Conservation (phyloP, 2,888 invertebrate species). For the Torymus tubicola region DNA sequence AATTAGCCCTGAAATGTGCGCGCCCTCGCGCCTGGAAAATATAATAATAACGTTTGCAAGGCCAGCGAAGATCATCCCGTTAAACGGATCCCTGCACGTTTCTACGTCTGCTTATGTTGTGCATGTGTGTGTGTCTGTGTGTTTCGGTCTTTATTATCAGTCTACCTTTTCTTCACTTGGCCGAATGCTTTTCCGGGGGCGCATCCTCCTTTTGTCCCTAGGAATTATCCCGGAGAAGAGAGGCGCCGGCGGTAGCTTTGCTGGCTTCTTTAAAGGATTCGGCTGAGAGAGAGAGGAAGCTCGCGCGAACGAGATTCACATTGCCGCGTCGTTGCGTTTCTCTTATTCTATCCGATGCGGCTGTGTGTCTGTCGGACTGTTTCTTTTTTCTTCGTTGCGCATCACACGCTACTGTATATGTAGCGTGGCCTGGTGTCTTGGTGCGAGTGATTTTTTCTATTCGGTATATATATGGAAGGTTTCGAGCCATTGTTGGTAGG, state of each 20-base stretch:
- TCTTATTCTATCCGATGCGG: neutral
- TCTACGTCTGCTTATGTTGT: constrained; percentile 51
- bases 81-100: constrained; percentile 70
- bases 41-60: neutral
- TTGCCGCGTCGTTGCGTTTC: constrained; percentile 15
- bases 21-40: neutral
- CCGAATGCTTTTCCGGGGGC: constrained; percentile 71
- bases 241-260: constrained; percentile 12
- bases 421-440: too few species aligned
- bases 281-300: constrained; percentile 21
- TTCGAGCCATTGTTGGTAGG: too few species aligned
- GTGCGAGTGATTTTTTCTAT: too few species aligned
- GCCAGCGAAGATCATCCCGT: constrained; percentile 71
- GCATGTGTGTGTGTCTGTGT: constrained; percentile 54
- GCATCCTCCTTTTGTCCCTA: constrained; percentile 67
- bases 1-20: constrained; percentile 74
- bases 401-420: neutral
- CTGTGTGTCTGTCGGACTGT: neutral
- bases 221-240: constrained; percentile 60
- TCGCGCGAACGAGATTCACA: constrained; percentile 18
- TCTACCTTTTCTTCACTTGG: constrained; percentile 61
- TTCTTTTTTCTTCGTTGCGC: neutral
- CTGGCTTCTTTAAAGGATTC: constrained; percentile 49
- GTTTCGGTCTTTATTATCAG: constrained; percentile 46
- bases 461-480: too few species aligned